phyloP scores from a whole-genome alignment of 2,888 invertebrate species.

The Encarsia formosa region DNA sequence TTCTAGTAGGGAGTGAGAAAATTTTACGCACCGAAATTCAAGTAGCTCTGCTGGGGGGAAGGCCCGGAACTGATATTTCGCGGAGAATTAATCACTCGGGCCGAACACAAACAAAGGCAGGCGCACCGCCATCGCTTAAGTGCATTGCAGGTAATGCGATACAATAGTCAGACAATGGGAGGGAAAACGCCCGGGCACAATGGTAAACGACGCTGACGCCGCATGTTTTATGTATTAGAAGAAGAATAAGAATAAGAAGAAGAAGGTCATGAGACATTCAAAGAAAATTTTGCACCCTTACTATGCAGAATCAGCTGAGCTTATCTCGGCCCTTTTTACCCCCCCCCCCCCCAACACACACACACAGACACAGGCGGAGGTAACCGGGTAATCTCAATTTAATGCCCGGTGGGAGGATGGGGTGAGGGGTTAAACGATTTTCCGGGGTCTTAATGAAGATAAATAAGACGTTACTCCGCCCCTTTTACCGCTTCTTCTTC shows the following conservation, averaged over 20 bases:
- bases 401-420: slow-evolving; percentile 3
- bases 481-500: not conserved
- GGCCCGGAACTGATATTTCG: slow-evolving; percentile 49
- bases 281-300: too few species aligned
- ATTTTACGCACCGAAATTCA: too few species aligned
- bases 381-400: slow-evolving; percentile 19
- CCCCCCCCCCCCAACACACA: too few species aligned
- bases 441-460: slow-evolving; percentile 22
- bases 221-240: too few species aligned
- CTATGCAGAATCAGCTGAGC: too few species aligned
- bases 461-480: slow-evolving; percentile 10
- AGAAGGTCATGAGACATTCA: too few species aligned
- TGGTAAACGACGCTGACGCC: not conserved
- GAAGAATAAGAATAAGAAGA: too few species aligned
- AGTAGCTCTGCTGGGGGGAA: too few species aligned
- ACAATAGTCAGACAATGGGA: slow-evolving; percentile 47
- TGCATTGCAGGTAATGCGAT: slow-evolving; percentile 42
- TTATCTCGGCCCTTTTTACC: too few species aligned
- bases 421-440: slow-evolving; percentile 9
- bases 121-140: slow-evolving; percentile 38
- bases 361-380: not conserved
- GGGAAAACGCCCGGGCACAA: slow-evolving; percentile 22
- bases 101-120: slow-evolving; percentile 32
- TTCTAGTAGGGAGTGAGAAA: too few species aligned
- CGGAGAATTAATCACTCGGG: slow-evolving; percentile 45